A percentile compares a stretch with the other conserved stretches of the same genome.
Evolutionary conservation across 2,888 invertebrate genomes (phyloP).

Genomic region (Sinhomidia bicolor): DNA sequence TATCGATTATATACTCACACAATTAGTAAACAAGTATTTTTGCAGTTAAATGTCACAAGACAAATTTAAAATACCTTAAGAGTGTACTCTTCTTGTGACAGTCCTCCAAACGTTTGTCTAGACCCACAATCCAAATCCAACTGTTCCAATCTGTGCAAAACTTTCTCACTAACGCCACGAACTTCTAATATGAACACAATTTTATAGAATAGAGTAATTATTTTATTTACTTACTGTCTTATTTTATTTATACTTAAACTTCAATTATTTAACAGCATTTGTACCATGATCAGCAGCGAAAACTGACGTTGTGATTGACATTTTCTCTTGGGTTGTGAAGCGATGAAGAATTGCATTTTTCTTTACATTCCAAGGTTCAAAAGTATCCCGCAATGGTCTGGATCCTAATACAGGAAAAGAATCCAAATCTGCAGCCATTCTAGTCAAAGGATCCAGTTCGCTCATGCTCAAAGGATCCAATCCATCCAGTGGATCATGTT

Average conservation of each 20-base stretch:
- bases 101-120: conserved; percentile 92
- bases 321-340: conserved; percentile 96
- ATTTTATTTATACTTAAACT: too few species aligned
- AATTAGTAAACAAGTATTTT: neutral
- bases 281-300: conserved; percentile 80
- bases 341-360: conserved; percentile 91
- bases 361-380: conserved; percentile 90
- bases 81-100: conserved; percentile 96
- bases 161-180: conserved; percentile 88
- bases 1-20: conserved; percentile 81
- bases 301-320: conserved; percentile 92
- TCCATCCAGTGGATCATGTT: conserved; percentile 85
- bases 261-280: neutral
- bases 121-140: conserved; percentile 96
- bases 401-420: conserved; percentile 57
- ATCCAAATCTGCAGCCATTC: conserved; percentile 80
- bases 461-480: conserved; percentile 87
- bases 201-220: too few species aligned
- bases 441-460: conserved; percentile 85
- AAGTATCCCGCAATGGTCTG: conserved; percentile 82
- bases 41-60: neutral
- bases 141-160: conserved; percentile 94
- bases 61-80: conserved; percentile 68
- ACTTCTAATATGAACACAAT: too few species aligned
- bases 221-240: too few species aligned